Evolutionary conservation across 2,113 vertebrate genomes (phyloP), one percentile per base, ranked within the genome.

Genomic region (Sinocyclocheilus grahami): DNA sequence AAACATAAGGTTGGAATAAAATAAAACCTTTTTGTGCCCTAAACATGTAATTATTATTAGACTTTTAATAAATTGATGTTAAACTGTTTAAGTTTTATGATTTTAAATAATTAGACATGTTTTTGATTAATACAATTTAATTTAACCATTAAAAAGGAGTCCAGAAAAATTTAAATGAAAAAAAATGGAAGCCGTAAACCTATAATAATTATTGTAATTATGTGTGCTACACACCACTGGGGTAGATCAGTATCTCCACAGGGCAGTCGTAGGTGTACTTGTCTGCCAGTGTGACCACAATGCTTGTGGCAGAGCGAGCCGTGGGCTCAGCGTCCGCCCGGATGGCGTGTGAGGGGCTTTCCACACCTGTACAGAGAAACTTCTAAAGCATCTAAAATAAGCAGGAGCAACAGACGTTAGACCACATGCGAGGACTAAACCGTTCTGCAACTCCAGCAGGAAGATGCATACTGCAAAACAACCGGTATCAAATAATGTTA

Each of bases 241-340:
- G 97, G 27, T 99, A 98, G 92, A 99, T 98, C 60, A 98, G 89
- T 91, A 99, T 97, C 89, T 97, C 95, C 89, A 99, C 97, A 0
- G 97, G 96, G 30, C 96, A 95, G 95, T 99, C 98, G 0, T 98
- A 99, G 42, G 97, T 97, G 91, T 99, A 98, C 84, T 96, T 98
- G 85, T 97, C 95, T 69, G 98, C 97, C 93, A 99, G 92, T 0
- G 96, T 98, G 95, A 99, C 94, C 76, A 96, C 67, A 1, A 99
- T 94, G 84, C 96, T 99, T 89, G 92, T 96, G 90, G 98, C 98
- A 0, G 97, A 99, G 88, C 85, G 90, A 10, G 98, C 98, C 0
- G 93, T 95, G 0, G 98, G 97, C 87, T 97, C 96, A 0, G 98
- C 98, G 0, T 99, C 98, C 0, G 97, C 98, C 24, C 97, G 95